These are phyloP conservation scores for Hypotaenidia okinawae DNA, from an alignment of 2,797 vertebrate species.

Conservation along the genomic window DNA sequence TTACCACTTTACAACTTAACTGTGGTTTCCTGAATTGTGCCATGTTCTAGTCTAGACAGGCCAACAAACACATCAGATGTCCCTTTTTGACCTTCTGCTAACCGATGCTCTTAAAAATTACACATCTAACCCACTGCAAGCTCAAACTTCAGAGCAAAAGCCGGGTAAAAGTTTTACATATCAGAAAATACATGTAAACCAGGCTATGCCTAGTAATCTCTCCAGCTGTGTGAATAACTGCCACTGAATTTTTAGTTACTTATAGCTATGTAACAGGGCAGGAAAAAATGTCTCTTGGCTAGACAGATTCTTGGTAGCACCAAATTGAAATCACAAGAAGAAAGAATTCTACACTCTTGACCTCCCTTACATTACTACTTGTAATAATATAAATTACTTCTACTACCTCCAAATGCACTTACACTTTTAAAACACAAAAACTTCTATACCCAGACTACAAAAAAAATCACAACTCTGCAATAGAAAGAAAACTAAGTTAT, in stretches of 20 bases:
- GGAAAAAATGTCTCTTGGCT: not conserved
- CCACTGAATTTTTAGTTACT: not conserved
- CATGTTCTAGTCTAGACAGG: not conserved
- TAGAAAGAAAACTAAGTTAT: not conserved
- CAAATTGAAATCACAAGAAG: not conserved
- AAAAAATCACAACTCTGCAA: not conserved
- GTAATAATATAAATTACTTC: not conserved
- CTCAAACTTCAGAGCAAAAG: not conserved
- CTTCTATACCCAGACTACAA: not conserved
- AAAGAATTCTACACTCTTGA: not conserved
- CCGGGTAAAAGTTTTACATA: not conserved
- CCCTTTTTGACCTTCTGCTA: not conserved
- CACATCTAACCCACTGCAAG: not conserved
- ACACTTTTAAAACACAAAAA: not conserved
- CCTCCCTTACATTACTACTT: not conserved
- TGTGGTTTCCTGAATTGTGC: not conserved
- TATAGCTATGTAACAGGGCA: not conserved
- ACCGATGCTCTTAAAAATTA: not conserved
- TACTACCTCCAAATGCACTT: not conserved
- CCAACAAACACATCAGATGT: not conserved
- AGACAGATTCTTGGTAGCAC: not conserved
- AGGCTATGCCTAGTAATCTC: not conserved
- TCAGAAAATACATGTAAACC: not conserved
- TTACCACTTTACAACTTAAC: not conserved
- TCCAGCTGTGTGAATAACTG: not conserved